These are phyloP conservation scores for Sabellastarte sp. DNA, from an alignment of 2,888 invertebrate species.

Conservation along the genomic window DNA sequence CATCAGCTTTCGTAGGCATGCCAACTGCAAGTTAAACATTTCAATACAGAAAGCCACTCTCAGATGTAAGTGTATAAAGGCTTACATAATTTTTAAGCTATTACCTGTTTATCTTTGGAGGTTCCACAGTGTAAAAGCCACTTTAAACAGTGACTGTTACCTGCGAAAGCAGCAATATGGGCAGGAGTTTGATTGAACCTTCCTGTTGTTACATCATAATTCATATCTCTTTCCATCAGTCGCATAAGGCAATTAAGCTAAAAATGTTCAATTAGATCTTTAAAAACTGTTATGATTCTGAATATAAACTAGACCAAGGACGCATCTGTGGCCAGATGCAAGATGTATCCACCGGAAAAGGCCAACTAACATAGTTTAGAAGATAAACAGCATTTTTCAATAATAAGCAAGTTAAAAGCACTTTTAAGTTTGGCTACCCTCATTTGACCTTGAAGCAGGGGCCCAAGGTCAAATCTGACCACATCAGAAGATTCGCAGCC, in stretches of 20 bases:
- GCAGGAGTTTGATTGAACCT: constrained; percentile 52
- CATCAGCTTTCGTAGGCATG: constrained; percentile 49
- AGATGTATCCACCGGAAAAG: too few relatives aligned
- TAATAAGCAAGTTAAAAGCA: too few relatives aligned
- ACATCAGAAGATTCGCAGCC: too few relatives aligned
- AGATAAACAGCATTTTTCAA: too few relatives aligned
- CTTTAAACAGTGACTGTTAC: constrained; percentile 50
- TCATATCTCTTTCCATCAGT: constrained; percentile 36
- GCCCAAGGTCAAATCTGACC: too few relatives aligned
- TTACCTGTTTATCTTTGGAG: constrained; percentile 48
- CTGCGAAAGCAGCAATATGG: constrained; percentile 54
- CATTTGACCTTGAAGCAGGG: too few relatives aligned
- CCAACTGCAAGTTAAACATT: constrained; percentile 42
- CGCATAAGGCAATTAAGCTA: constrained; percentile 41
- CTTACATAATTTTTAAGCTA: not conserved
- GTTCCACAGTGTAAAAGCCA: constrained; percentile 56
- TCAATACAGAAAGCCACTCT: not conserved
- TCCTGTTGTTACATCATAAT: constrained; percentile 40
- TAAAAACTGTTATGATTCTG: too few relatives aligned
- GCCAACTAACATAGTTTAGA: too few relatives aligned
- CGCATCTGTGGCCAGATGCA: too few relatives aligned
- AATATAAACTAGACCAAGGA: too few relatives aligned
- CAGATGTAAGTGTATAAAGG: too few relatives aligned
- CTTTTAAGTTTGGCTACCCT: too few relatives aligned
- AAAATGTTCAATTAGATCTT: constrained; percentile 11